A percentile compares a stretch with the other conserved stretches of the same genome.
These are phyloP conservation scores for Alethe castanea DNA, from an alignment of 2,113 vertebrate species.

Conservation along the genomic window DNA sequence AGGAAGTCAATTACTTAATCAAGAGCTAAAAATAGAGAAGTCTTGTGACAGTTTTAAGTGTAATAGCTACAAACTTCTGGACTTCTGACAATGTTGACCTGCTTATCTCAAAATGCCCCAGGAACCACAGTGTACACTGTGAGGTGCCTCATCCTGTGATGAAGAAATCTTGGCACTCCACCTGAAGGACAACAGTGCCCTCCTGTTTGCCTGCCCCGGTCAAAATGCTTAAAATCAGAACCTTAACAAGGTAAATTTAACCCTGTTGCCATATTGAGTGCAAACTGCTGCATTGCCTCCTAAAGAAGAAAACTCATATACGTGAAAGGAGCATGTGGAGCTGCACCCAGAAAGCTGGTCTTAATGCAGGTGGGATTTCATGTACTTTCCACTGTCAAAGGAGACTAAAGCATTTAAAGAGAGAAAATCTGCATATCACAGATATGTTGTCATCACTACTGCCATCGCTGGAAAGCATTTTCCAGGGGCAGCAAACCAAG, in stretches of 20 bases:
- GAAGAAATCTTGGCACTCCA: background rate
- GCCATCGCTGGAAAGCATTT: background rate
- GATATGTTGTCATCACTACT: background rate
- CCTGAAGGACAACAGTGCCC: background rate
- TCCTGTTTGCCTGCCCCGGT: background rate
- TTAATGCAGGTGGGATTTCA: background rate
- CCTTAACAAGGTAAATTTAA: background rate
- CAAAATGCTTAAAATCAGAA: conserved; percentile 2
- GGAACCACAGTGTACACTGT: background rate
- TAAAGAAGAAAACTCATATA: background rate
- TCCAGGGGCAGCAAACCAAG: background rate
- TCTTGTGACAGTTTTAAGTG: background rate
- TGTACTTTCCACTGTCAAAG: background rate
- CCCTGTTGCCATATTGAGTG: background rate
- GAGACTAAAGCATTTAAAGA: background rate
- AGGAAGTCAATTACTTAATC: conserved; percentile 31
- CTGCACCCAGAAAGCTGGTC: background rate
- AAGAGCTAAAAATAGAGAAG: conserved; percentile 46
- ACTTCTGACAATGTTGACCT: background rate
- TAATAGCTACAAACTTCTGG: background rate
- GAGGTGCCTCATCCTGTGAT: background rate
- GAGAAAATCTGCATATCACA: background rate
- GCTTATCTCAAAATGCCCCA: conserved; percentile 34
- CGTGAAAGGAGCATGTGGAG: background rate
- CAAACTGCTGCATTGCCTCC: background rate